Evolutionary conservation across 2,113 vertebrate genomes (phyloP), one percentile per base, ranked within the genome.

Genomic region (Toxotes jaculatrix): DNA sequence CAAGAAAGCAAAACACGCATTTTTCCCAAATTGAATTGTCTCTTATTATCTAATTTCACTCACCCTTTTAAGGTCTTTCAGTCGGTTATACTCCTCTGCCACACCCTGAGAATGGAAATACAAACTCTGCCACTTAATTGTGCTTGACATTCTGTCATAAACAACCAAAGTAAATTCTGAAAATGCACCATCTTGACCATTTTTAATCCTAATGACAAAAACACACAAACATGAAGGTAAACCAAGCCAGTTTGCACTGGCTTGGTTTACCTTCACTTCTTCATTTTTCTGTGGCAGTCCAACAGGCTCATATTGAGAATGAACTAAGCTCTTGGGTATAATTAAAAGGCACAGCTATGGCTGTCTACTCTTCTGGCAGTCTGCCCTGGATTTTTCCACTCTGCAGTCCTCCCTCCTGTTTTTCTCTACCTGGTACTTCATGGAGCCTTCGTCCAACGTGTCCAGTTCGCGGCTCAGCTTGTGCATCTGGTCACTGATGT

Each of bases 1-100:
- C 47, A 49, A 49, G 47, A 49, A 49, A 49, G 4, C 5, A 49
- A 49, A 27, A 49, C 19, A 49, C 19, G 17, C 16, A 11, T 19
- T 2, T 19, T 49, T 17, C 17, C 27, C 21, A 62, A 62, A 75
- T 49, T 31, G 12, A 27, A 27, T 27, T 27, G 27, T 27, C 27
- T 1, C 27, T 1, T 27, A 27, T 27, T 27, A 47, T 67, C 6
- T 36, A 16, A 42, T 53, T 80, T 21, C 55, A 87, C 95, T 95
- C 83, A 97, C 97, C 88, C 74, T 90, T 83, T 97, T 97, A 0
- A 95, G 85, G 36, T 95, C 95, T 88, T 97, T 97, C 56, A 97
- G 94, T 53, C 93, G 84, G 83, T 97, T 96, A 86, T 96, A 97
- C 55, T 97, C 96, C 73, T 96, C 96, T 0, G 95, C 95, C 1